These are phyloP conservation scores for Poecilus cupreus DNA, from an alignment of 2,888 invertebrate species.

Conservation along the genomic window DNA sequence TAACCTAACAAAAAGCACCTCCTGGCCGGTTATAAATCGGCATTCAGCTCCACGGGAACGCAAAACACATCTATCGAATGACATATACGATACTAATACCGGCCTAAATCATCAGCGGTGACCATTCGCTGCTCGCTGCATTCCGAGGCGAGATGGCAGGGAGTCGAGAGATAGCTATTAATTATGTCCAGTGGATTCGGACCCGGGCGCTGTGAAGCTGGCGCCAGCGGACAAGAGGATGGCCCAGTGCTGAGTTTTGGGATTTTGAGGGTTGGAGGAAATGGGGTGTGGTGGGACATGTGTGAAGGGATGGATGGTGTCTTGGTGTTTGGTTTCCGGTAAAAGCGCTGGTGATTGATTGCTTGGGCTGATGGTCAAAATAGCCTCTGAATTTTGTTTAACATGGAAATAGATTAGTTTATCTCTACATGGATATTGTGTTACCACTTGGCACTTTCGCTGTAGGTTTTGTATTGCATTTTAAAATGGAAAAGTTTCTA, in stretches of 20 bases:
- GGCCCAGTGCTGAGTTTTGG: conserved; percentile 11
- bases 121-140: not conserved
- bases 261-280: not conserved
- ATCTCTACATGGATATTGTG: not conserved
- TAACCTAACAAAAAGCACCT: conserved; percentile 15
- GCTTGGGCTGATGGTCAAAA: not conserved
- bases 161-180: conserved; percentile 42
- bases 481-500: too few species aligned
- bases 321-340: conserved; percentile 18
- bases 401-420: conserved; percentile 9
- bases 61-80: conserved; percentile 59
- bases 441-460: too few species aligned
- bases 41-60: conserved; percentile 32
- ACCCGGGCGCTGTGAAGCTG: conserved; percentile 5
- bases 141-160: conserved; percentile 49
- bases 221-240: conserved; percentile 43
- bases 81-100: conserved; percentile 58
- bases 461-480: too few species aligned
- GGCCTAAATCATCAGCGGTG: conserved; percentile 49
- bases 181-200: conserved; percentile 29
- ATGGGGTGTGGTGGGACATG: conserved; percentile 13
- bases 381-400: conserved; percentile 18
- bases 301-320: conserved; percentile 9
- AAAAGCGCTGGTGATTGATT: conserved; percentile 12
- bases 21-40: conserved; percentile 39